phyloP scores from a whole-genome alignment of 2,797 vertebrate genomes.

The Buphagus erythrorhynchus region DNA sequence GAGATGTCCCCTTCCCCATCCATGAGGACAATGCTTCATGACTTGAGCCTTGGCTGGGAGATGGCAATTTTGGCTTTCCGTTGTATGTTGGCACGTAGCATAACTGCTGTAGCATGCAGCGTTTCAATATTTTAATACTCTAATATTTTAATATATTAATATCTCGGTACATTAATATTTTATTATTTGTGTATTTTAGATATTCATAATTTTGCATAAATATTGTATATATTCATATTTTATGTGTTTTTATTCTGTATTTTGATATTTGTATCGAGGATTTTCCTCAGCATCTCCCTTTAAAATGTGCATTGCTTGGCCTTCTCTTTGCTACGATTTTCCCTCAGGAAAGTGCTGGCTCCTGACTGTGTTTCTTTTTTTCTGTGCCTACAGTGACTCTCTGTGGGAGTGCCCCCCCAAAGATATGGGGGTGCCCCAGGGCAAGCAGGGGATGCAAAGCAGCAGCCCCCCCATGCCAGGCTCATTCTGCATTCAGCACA shows the following conservation, averaged over 20 bases:
- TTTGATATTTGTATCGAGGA: background rate
- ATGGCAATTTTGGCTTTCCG: conserved; percentile 54
- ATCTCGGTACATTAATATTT: background rate
- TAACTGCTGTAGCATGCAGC: background rate
- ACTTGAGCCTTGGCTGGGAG: background rate
- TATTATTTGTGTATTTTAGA: background rate
- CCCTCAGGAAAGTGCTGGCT: background rate
- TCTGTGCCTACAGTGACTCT: background rate
- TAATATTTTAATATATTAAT: background rate
- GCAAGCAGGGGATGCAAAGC: background rate
- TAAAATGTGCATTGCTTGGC: conserved; percentile 28
- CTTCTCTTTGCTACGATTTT: conserved; percentile 8
- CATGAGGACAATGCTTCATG: background rate
- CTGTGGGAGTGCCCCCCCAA: background rate
- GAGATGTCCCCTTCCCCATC: background rate
- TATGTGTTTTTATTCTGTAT: background rate
- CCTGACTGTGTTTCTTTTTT: background rate
- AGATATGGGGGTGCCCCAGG: background rate
- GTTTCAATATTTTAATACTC: background rate
- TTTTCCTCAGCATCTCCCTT: conserved; percentile 18
- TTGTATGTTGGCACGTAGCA: background rate
- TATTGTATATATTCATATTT: background rate
- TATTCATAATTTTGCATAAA: background rate
- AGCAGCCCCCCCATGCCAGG: background rate
- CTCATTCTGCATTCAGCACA: background rate